These are phyloP conservation scores for Drosophila setosimentum DNA, from an alignment of 2,888 invertebrate genomes.

Conservation along the genomic window DNA sequence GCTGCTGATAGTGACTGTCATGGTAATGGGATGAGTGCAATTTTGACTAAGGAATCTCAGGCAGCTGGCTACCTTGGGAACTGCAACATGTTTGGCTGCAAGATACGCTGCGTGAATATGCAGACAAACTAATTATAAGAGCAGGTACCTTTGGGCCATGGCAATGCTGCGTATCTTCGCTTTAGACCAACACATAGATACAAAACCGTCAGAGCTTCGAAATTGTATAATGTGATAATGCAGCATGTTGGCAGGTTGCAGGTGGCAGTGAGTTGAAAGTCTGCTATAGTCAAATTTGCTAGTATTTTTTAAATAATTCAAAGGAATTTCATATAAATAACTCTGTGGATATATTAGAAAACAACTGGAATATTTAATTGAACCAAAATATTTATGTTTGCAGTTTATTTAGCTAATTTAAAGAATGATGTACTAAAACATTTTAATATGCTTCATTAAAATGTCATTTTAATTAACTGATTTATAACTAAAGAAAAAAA, in stretches of 20 bases:
- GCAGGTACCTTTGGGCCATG: constrained; percentile 10
- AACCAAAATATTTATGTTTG: background rate
- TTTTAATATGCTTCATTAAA: background rate
- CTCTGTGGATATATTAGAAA: background rate
- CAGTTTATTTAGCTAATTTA: background rate
- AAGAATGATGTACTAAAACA: background rate
- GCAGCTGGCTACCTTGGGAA: constrained; percentile 12
- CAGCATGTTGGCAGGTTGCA: background rate
- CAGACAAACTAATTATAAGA: constrained; percentile 58
- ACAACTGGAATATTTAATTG: background rate
- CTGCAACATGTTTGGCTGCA: constrained; percentile 32
- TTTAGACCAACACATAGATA: constrained; percentile 33
- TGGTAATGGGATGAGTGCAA: constrained; percentile 38
- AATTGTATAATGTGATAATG: constrained; percentile 26
- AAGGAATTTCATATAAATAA: background rate
- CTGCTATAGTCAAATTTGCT: constrained; percentile 8
- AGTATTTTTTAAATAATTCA: background rate
- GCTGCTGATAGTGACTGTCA: constrained; percentile 10
- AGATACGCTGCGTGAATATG: constrained; percentile 39
- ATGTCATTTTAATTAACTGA: constrained; percentile 7
- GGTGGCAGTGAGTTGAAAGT: constrained; percentile 4
- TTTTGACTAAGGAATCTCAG: constrained; percentile 54
- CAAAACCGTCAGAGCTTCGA: constrained; percentile 25
- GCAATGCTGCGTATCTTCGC: constrained; percentile 21
- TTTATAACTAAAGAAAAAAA: background rate